phyloP scores from a whole-genome alignment of 2,888 invertebrate species.

The Drosophila limbata region DNA sequence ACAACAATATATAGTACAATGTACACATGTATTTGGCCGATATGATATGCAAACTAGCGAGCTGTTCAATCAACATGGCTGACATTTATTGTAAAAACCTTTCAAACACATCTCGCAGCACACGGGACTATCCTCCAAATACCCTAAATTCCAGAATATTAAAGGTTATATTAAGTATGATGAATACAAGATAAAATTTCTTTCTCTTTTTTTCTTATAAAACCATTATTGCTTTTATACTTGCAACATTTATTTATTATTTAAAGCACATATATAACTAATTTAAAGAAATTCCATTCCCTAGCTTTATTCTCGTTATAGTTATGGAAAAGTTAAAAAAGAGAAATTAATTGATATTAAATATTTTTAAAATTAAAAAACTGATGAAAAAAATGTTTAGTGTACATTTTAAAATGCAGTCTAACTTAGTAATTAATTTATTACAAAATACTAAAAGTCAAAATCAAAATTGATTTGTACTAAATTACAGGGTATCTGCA shows the following conservation, averaged over 20 bases:
- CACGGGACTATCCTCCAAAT: constrained; percentile 31
- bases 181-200: no score
- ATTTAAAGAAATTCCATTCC: no score
- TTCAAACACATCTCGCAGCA: constrained; percentile 53
- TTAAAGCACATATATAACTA: no score
- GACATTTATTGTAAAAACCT: constrained; percentile 56
- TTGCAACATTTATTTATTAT: no score
- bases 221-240: no score
- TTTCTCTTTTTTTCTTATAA: no score
- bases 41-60: constrained; percentile 38
- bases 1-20: background rate
- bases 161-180: no score
- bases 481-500: constrained; percentile 21
- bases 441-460: background rate
- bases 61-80: constrained; percentile 65
- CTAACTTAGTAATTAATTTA: background rate
- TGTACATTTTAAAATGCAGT: background rate
- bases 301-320: no score
- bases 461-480: background rate
- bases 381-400: no score
- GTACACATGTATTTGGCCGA: constrained; percentile 6
- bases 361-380: no score
- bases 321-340: no score
- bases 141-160: background rate
- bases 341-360: no score